Evolutionary conservation across 2,888 invertebrate genomes (phyloP).

Genomic region (Metellina segmentata): DNA sequence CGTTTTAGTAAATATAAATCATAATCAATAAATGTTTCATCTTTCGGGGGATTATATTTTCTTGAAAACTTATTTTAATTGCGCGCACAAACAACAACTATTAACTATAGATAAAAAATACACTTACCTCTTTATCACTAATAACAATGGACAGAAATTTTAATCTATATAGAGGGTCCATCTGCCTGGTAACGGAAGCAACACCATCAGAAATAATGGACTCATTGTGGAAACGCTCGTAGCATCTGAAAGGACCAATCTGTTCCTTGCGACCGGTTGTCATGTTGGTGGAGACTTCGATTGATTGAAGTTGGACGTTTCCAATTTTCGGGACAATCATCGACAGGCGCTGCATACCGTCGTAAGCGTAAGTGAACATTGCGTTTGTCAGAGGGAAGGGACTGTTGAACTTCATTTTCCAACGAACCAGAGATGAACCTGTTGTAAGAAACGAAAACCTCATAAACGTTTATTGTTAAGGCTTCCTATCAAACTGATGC

Average conservation of each 20-base stretch:
- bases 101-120: too few relatives aligned
- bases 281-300: slow-evolving; percentile 92
- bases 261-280: slow-evolving; percentile 91
- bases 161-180: slow-evolving; percentile 83
- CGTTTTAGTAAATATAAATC: too few relatives aligned
- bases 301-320: slow-evolving; percentile 90
- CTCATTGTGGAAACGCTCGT: slow-evolving; percentile 81
- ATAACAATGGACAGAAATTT: slow-evolving; percentile 88
- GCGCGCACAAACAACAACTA: too few relatives aligned
- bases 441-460: not conserved
- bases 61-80: too few relatives aligned
- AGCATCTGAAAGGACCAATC: slow-evolving; percentile 77
- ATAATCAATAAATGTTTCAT: too few relatives aligned
- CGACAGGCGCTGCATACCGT: slow-evolving; percentile 93
- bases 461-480: too few relatives aligned
- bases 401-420: slow-evolving; percentile 84
- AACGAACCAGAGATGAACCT: slow-evolving; percentile 84
- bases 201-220: slow-evolving; percentile 94
- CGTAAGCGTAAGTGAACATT: slow-evolving; percentile 95
- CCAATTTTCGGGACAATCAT: slow-evolving; percentile 93
- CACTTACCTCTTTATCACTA: slow-evolving; percentile 88
- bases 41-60: too few relatives aligned
- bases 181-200: slow-evolving; percentile 88
- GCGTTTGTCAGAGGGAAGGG: slow-evolving; percentile 94
- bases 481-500: too few relatives aligned